Conservation (phyloP, 37 sponge, comb jelly and placozoan species). For the Theonella swinhoei region DNA sequence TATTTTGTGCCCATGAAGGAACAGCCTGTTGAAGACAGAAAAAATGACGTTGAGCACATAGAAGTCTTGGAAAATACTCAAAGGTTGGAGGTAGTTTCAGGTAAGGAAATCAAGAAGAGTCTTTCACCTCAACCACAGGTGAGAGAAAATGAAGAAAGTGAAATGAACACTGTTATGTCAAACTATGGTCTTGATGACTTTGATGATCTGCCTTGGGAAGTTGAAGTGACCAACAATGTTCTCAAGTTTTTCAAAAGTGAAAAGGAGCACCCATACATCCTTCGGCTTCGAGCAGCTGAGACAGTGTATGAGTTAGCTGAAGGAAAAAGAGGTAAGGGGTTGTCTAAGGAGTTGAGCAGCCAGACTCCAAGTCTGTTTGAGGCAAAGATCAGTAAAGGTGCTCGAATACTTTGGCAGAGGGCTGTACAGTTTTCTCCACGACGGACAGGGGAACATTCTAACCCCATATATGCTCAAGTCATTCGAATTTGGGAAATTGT, state of each 20-base stretch:
- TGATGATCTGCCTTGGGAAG: constrained; percentile 81
- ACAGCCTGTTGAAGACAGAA: not conserved
- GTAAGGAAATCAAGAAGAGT: not conserved
- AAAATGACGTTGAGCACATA: not conserved
- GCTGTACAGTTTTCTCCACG: constrained; percentile 74
- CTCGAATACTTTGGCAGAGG: constrained; percentile 75
- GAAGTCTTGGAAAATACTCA: not conserved
- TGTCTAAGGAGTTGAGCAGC: constrained; percentile 34
- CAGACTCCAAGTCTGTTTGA: constrained; percentile 53
- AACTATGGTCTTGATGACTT: constrained; percentile 14
- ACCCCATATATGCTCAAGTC: constrained; percentile 67
- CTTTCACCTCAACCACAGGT: not conserved
- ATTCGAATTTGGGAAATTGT: constrained; percentile 83
- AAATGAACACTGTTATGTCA: not conserved
- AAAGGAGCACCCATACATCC: not conserved
- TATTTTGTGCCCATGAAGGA: not conserved
- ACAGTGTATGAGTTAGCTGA: constrained; percentile 57
- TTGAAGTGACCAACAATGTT: constrained; percentile 69
- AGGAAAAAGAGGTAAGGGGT: constrained; percentile 42
- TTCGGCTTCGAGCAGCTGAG: constrained; percentile 18
- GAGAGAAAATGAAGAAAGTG: not conserved
- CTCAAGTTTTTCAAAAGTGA: constrained; percentile 61
- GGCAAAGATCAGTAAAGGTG: constrained; percentile 46
- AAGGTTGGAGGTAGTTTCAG: not conserved
- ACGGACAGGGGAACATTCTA: constrained; percentile 23